A percentile compares a stretch with the other conserved stretches of the same genome.
These are phyloP conservation scores for Melanostigma gelatinosum DNA, from an alignment of 2,113 vertebrate genomes.

Conservation along the genomic window DNA sequence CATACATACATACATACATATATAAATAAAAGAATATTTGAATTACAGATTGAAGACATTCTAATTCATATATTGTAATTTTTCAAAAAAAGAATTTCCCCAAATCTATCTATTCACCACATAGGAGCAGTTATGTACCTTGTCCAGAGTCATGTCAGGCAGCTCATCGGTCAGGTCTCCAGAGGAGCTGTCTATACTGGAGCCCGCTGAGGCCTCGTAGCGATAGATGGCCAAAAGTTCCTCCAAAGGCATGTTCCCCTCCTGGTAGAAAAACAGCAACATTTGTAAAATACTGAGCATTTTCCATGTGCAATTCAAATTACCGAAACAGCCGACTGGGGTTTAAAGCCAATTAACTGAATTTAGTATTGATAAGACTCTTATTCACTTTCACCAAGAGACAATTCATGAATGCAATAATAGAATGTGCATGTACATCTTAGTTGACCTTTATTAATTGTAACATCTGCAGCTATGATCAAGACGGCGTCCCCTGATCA, in stretches of 20 bases:
- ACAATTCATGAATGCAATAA: background rate
- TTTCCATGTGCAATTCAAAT: background rate
- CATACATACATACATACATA: no score
- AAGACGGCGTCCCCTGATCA: background rate
- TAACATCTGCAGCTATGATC: background rate
- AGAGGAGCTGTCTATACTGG: slow-evolving; percentile 93
- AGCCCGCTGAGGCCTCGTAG: slow-evolving; percentile 90
- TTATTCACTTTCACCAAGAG: background rate
- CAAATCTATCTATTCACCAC: background rate
- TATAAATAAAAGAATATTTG: background rate
- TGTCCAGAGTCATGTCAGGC: slow-evolving; percentile 98
- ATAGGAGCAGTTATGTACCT: slow-evolving; percentile 82
- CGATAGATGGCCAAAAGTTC: slow-evolving; percentile 96
- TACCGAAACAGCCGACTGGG: background rate
- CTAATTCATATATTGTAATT: background rate
- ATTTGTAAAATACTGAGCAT: background rate
- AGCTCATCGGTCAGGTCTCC: slow-evolving; percentile 96
- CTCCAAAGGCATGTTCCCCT: slow-evolving; percentile 97
- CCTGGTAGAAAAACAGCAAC: slow-evolving; percentile 76
- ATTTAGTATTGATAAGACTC: background rate
- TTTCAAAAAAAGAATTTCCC: background rate
- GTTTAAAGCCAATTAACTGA: background rate
- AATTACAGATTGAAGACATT: background rate
- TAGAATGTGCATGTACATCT: background rate
- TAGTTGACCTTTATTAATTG: background rate